Base-by-base conservation (phyloP, 1,140 invertebrate species). In the Amphibalanus amphitrite region DNA sequence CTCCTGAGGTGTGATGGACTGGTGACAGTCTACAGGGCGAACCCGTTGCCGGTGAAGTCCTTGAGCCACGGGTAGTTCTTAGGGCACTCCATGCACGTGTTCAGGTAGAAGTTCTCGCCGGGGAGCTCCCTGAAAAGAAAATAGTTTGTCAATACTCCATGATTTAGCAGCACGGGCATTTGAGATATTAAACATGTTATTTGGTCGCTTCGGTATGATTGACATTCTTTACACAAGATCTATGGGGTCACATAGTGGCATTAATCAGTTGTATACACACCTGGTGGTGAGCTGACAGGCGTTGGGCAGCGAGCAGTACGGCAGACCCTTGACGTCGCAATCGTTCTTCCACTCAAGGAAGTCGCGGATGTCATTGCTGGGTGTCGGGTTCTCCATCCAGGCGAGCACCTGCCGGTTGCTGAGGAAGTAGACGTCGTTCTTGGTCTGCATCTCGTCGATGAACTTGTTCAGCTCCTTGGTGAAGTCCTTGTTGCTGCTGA, bases 331-430 rank as follows among this genome's bases (percentile, higher is more conserved):
- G 68, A 95, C 90, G 77, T 95, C 92, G 80, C 93, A 96, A 79
- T 93, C 93, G 76, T 95, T 92, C 81, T 95, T 95, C 93, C 93
- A 95, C 78, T 93, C 91, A 77, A 90, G 86, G 86, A 95, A 95
- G 77, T 95, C 93, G 76, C 91, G 85, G 64, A 96, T 84, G 25
- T 86, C 87, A 17, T 90, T 88, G 69, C 95, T 77, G 79, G 95
- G 91, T 4, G 92, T 95, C 65, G 94, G 95, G 74, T 91, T 92
- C 82, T 95, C 93, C 91, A 97, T 96, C 94, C 94, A 97, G 82
- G 96, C 93, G 77, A 97, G 91, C 15, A 96, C 93, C 84, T 95
- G 92, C 74, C 92, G 85, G 82, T 92, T 91, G 68, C 91, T 95
- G 33, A 94, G 92, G 79, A 97, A 95, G 82, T 95, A 96, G 23